Percentiles rank a stretch among this genome's conserved stretches.
These are phyloP conservation scores for Scortum barcoo DNA, from an alignment of 2,113 vertebrate genomes.

Conservation along the genomic window DNA sequence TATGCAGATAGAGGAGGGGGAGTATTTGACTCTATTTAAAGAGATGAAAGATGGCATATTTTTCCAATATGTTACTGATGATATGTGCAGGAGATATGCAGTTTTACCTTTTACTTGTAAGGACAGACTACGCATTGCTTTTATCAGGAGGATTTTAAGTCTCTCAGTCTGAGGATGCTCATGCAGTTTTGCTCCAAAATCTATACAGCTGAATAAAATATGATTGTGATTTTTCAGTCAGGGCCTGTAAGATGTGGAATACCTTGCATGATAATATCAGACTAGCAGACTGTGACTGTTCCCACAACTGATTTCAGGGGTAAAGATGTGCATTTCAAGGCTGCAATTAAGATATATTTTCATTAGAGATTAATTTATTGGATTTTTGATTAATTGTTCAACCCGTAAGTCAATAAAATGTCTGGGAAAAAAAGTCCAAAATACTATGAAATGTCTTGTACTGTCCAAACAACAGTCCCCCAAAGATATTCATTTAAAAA, in stretches of 20 bases:
- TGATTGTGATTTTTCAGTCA: neutral
- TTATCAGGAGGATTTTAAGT: neutral
- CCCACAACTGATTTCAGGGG: neutral
- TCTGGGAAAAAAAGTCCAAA: neutral
- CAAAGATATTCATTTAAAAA: neutral
- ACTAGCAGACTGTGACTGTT: neutral
- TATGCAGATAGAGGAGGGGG: constrained; percentile 25
- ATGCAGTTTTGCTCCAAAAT: constrained; percentile 6
- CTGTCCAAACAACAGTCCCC: neutral
- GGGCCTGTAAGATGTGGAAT: neutral
- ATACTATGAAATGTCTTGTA: neutral
- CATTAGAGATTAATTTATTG: neutral
- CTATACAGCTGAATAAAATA: constrained; percentile 7
- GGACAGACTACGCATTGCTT: neutral
- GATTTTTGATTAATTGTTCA: neutral
- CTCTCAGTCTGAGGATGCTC: neutral
- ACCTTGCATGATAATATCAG: neutral
- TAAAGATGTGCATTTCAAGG: neutral
- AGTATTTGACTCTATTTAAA: constrained; percentile 31
- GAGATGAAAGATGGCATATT: neutral
- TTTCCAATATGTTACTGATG: neutral
- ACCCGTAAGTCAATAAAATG: neutral
- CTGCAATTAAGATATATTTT: neutral
- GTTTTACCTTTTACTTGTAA: neutral
- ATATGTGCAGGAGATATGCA: neutral